phyloP scores from a whole-genome alignment of 2,888 invertebrate species.

The Drepanosiphum platanoidis region DNA sequence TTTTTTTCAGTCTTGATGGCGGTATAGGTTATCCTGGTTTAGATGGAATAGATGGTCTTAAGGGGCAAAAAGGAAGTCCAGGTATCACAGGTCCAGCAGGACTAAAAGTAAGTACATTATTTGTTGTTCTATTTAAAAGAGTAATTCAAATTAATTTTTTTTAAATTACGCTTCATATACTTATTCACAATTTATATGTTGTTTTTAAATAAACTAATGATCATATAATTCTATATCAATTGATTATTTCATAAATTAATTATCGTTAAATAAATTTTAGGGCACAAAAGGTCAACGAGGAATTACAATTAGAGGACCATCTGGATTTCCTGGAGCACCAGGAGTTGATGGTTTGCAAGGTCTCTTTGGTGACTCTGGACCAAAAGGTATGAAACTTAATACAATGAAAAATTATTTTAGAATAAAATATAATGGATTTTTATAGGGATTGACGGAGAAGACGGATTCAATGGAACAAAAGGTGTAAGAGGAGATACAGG shows the following conservation, averaged over 20 bases:
- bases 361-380: conserved; percentile 65
- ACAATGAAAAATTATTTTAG: background rate
- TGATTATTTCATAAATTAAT: background rate
- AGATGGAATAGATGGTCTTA: conserved; percentile 66
- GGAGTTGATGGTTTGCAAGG: conserved; percentile 66
- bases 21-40: conserved; percentile 68
- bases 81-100: conserved; percentile 67
- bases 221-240: background rate
- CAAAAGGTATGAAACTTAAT: conserved; percentile 61
- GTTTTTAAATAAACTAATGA: too few relatives aligned
- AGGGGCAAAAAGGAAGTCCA: conserved; percentile 68
- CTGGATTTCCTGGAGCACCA: conserved; percentile 64
- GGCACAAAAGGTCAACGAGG: conserved; percentile 69
- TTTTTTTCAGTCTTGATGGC: conserved; percentile 67
- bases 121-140: background rate
- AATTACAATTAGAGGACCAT: conserved; percentile 66
- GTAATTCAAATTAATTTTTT: too few relatives aligned
- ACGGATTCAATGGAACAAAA: conserved; percentile 64
- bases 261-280: conserved; percentile 62
- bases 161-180: too few relatives aligned
- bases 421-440: background rate
- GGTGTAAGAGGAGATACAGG: conserved; percentile 65
- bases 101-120: background rate
- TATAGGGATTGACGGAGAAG: conserved; percentile 56
- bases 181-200: too few relatives aligned